These are phyloP conservation scores for Brienomyrus longianalis DNA, from an alignment of 2,113 vertebrate species.

Conservation along the genomic window DNA sequence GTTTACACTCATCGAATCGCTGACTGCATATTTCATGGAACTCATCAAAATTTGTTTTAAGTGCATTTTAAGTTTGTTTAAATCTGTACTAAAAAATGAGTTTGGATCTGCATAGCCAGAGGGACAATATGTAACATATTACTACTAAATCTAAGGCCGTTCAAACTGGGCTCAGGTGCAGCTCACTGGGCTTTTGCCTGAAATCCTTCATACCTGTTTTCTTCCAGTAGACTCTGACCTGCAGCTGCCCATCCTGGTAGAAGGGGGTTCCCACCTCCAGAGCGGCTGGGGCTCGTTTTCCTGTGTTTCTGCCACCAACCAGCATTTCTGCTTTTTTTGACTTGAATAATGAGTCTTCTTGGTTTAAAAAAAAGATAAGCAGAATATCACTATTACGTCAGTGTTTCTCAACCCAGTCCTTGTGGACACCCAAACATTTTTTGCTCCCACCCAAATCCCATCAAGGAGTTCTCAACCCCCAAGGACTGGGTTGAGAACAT, in stretches of 20 bases:
- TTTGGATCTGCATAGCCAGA: not conserved
- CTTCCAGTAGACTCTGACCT: constrained; percentile 86
- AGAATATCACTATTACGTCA: not conserved
- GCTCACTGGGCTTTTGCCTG: not conserved
- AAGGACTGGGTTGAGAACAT: not conserved
- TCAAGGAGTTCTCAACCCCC: too few species aligned
- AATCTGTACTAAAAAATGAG: not conserved
- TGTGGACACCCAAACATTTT: not conserved
- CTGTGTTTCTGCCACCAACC: constrained; percentile 39
- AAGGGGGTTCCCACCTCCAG: constrained; percentile 80
- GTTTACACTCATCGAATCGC: constrained; percentile 30
- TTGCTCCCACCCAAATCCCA: not conserved
- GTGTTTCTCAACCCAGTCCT: not conserved
- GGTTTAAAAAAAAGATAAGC: not conserved
- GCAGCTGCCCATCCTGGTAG: constrained; percentile 78
- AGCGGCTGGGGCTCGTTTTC: constrained; percentile 48
- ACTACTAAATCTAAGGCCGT: not conserved
- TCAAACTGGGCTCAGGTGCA: not conserved
- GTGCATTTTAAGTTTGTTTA: not conserved
- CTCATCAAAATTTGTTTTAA: not conserved
- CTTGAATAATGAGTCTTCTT: constrained; percentile 1
- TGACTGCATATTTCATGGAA: not conserved
- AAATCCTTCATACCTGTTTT: constrained; percentile 59
- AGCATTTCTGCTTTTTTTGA: constrained; percentile 43
- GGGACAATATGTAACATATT: not conserved